These are phyloP conservation scores for Campoplex nolae DNA, from an alignment of 2,888 invertebrate species.

Conservation along the genomic window DNA sequence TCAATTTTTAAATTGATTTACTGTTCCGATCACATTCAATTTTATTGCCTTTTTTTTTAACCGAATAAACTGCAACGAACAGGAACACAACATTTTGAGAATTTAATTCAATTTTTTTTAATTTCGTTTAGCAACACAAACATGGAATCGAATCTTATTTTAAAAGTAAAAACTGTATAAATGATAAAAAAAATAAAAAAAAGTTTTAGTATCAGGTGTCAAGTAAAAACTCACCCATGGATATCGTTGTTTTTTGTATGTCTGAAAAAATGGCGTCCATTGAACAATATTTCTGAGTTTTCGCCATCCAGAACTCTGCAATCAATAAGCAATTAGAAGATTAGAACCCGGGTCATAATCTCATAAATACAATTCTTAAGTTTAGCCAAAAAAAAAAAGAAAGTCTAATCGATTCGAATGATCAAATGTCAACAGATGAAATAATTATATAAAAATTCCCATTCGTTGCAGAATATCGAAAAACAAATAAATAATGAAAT, in stretches of 20 bases:
- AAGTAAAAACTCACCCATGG: conserved; percentile 90
- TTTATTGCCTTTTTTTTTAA: background rate
- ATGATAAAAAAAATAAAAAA: background rate
- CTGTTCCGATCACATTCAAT: background rate
- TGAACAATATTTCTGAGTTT: conserved; percentile 97
- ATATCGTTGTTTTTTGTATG: conserved; percentile 97
- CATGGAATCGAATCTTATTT: background rate
- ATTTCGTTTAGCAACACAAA: background rate
- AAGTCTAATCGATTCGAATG: background rate
- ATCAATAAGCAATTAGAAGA: conserved; percentile 78
- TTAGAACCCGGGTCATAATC: conserved; percentile 42
- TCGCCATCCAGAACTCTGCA: conserved; percentile 96
- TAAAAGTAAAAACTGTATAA: background rate
- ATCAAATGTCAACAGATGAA: background rate
- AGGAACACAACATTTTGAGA: background rate
- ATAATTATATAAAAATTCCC: background rate
- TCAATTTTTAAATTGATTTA: too few relatives aligned
- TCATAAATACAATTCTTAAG: background rate
- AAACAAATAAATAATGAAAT: background rate
- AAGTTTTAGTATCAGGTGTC: background rate
- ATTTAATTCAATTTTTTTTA: background rate
- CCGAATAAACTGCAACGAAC: background rate
- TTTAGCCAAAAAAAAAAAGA: background rate
- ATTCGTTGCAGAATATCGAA: background rate
- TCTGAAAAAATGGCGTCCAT: conserved; percentile 99